Evolutionary conservation across 2,888 invertebrate genomes (phyloP).

Genomic region (Nymphalis c-album): DNA sequence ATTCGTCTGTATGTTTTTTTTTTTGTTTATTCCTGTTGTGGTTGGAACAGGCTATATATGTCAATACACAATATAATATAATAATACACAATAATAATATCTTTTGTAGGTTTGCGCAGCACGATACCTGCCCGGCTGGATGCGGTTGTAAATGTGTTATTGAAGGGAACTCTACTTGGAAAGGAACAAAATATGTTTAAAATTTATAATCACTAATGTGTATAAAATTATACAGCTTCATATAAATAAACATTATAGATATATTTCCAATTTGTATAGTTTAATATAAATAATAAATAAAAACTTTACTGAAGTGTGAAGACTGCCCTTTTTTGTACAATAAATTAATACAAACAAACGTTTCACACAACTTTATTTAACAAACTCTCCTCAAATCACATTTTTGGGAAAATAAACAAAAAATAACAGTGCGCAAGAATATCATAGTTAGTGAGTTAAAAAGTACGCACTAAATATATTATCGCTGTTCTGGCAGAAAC

Average conservation of each 20-base stretch:
- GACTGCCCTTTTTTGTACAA: constrained; percentile 60
- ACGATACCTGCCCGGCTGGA: constrained; percentile 92
- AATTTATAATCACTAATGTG: constrained; percentile 8
- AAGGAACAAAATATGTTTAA: constrained; percentile 68
- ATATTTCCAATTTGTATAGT: constrained; percentile 10
- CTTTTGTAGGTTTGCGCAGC: constrained; percentile 73
- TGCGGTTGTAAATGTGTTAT: constrained; percentile 95
- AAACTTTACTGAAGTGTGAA: constrained; percentile 40
- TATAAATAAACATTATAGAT: background rate
- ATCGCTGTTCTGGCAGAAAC: constrained; percentile 6
- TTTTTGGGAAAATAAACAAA: constrained; percentile 47
- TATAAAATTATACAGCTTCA: constrained; percentile 27
- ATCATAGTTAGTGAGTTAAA: constrained; percentile 53
- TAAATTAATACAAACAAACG: constrained; percentile 54
- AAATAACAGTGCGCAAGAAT: constrained; percentile 65
- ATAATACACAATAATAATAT: too few relatives aligned
- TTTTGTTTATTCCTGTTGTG: too few relatives aligned
- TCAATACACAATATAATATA: too few relatives aligned
- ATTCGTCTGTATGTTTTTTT: too few relatives aligned
- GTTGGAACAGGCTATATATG: too few relatives aligned
- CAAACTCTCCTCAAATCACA: constrained; percentile 62
- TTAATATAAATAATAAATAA: constrained; percentile 14
- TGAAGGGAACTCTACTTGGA: constrained; percentile 80
- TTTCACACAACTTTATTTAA: constrained; percentile 69
- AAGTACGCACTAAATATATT: constrained; percentile 23